Base-by-base conservation (phyloP, 2,888 invertebrate species). In the Onchidella celtica region DNA sequence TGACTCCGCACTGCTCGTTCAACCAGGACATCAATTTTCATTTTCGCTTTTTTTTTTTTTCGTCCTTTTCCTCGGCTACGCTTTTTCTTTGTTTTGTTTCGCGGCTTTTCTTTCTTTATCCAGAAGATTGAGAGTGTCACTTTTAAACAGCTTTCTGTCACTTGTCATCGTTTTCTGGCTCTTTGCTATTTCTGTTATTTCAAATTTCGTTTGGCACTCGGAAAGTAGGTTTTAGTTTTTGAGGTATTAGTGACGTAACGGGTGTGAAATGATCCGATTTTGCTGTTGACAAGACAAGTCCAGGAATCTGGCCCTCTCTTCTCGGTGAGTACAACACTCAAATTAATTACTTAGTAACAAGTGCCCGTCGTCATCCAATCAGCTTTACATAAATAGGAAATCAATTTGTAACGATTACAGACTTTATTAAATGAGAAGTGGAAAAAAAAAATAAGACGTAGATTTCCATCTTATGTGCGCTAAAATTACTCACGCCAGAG, bases 181-280 rank as follows among this genome's bases (percentile, higher is more conserved):
- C 4, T 74, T 59, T 11, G n/a, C 40, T 55, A 27, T 24, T 27
- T 66, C n/a, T 70, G 2, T 4, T 17, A 14, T 61, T 2, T 59
- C 14, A 61, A 65, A 65, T 29, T 75, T 65, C 59, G 34, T 11
- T 75, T 75, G 75, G 3, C 61, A 73, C 36, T 29, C n/a, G 3
- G 73, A 73, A 73, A 73, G 27, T 38, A 61, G n/a, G 24, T 73
- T 73, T 27, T 17, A 34, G 21, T 72, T 34, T n/a, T n/a, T n/a
- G n/a, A 0, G 2, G 55, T 21, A 32, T 55, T 72, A 72, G 57
- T 21, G 57, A 57, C 72, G 9, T 29, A 29, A 29, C 3, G 32
- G 3, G 1, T n/a, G n/a, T n/a, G 21, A 29, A 9, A 3, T 34
- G 73, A 73, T 73, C 73, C 61, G 32, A 17, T 73, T 61, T 73